A percentile compares a stretch with the other conserved stretches of the same genome.
Evolutionary conservation across 1,140 invertebrate species (phyloP).

Genomic region (Delia radicum): DNA sequence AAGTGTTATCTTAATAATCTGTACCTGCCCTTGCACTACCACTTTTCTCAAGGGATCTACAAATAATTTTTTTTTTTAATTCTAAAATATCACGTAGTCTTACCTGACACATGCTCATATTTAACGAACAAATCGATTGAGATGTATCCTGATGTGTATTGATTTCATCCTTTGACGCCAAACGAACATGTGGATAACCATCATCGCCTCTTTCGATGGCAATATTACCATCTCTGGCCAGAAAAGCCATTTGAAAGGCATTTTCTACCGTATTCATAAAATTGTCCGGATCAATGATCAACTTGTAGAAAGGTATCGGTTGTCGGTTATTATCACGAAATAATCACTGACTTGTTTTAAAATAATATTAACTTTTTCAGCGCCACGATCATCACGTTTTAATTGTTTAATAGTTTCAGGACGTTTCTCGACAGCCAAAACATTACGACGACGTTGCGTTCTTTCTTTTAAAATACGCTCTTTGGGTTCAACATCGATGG

Average conservation of each 20-base stretch:
- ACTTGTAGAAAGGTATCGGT: slow-evolving; percentile 31
- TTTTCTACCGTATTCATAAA: slow-evolving; percentile 36
- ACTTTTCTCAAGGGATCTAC: too few relatives aligned
- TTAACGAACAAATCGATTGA: slow-evolving; percentile 28
- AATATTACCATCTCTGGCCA: slow-evolving; percentile 28
- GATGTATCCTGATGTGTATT: slow-evolving; percentile 10
- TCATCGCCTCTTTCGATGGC: slow-evolving; percentile 27
- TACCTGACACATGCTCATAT: slow-evolving; percentile 27
- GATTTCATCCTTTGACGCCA: slow-evolving; percentile 6
- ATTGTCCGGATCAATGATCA: slow-evolving; percentile 34
- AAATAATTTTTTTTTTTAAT: too few relatives aligned
- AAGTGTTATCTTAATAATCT: too few relatives aligned
- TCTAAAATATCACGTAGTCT: too few relatives aligned
- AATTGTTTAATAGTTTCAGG: slow-evolving; percentile 29
- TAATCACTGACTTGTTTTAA: slow-evolving; percentile 22
- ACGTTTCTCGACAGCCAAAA: slow-evolving; percentile 19
- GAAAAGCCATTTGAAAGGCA: slow-evolving; percentile 34
- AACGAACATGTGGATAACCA: slow-evolving; percentile 28
- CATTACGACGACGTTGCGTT: slow-evolving; percentile 5
- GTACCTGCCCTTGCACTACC: too few relatives aligned
- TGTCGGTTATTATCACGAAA: slow-evolving; percentile 16
- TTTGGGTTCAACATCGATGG: slow-evolving; percentile 27
- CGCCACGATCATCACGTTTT: slow-evolving; percentile 28
- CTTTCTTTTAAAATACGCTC: slow-evolving; percentile 18
- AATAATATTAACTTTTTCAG: slow-evolving; percentile 30